phyloP scores from a whole-genome alignment of 1,140 invertebrate species.

The Orius insidiosus region DNA sequence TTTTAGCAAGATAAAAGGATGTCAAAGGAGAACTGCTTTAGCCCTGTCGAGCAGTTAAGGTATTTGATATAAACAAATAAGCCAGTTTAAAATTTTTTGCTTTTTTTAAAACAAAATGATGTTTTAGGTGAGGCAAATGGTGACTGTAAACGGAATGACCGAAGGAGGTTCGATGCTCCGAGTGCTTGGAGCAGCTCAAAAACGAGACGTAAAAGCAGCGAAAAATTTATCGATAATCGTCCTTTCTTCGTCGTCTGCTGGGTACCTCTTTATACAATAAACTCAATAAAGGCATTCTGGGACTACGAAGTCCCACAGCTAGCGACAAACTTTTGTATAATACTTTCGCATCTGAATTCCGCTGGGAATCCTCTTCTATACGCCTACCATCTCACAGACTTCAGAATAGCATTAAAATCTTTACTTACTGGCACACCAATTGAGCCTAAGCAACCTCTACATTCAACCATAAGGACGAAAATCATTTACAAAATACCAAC shows the following conservation, averaged over 20 bases:
- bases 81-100: no score
- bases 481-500: constrained; percentile 4
- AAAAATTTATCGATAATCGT: constrained; percentile 82
- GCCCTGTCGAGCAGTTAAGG: no score
- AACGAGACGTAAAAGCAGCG: constrained; percentile 77
- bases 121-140: constrained; percentile 35
- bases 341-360: constrained; percentile 75
- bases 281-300: constrained; percentile 66
- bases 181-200: constrained; percentile 57
- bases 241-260: constrained; percentile 83
- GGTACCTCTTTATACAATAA: constrained; percentile 82
- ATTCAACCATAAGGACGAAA: not conserved
- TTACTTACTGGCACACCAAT: constrained; percentile 15
- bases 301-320: constrained; percentile 43
- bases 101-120: no score
- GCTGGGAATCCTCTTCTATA: constrained; percentile 64
- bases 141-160: constrained; percentile 32
- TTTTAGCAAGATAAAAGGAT: no score
- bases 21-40: no score
- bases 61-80: no score
- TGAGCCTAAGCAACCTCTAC: not conserved
- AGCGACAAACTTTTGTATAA: constrained; percentile 65
- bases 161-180: constrained; percentile 44
- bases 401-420: constrained; percentile 42
- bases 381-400: constrained; percentile 77